Evolutionary conservation across 1,140 invertebrate species (phyloP), one percentile per base, ranked within the genome.

Genomic region (Asobara japonica): DNA sequence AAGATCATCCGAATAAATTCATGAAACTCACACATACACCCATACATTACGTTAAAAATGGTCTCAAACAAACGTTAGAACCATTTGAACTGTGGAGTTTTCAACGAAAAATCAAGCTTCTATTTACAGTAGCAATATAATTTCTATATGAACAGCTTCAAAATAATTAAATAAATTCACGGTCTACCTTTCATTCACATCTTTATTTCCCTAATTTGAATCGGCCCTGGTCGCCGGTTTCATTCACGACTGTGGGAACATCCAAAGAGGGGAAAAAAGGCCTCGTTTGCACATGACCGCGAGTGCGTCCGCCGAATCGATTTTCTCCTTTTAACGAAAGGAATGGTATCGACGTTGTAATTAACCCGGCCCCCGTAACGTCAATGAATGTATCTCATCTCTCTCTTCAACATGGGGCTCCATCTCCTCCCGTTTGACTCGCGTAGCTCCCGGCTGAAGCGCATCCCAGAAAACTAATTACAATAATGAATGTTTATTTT

Each of bases 401-500:
- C 45, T 20, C 31, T 56, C 30, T 56, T 18, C n/a, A 51, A 16
- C 29, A 30, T 30, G 18, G 11, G 16, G 10, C 13, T 5, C 13
- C 13, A 16, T 68, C 31, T 60, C 48, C n/a, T 13, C 16, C 3
- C 33, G 41, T 16, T 31, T 31, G 31, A 13, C 16, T 30, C 45
- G 6, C 8, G 31, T 38, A 41, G 13, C 30, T 45, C 7, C 41
- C 41, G n/a, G 1, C n/a, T n/a, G n/a, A n/a, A n/a, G n/a, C n/a
- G n/a, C 74, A 65, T 69, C 70, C 38, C 65, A 64, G 66, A 71
- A 56, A 76, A 76, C 68, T 73, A 76, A 76, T 76, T 76, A 73
- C 71, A 73, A 73, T 76, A 76, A 76, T 76, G 71, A 76, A 76
- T 76, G 74, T 76, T 76, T 76, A 76, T 76, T 76, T 73, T 76